Conservation (phyloP, 2,797 vertebrate species). For the Microcaecilia unicolor region DNA sequence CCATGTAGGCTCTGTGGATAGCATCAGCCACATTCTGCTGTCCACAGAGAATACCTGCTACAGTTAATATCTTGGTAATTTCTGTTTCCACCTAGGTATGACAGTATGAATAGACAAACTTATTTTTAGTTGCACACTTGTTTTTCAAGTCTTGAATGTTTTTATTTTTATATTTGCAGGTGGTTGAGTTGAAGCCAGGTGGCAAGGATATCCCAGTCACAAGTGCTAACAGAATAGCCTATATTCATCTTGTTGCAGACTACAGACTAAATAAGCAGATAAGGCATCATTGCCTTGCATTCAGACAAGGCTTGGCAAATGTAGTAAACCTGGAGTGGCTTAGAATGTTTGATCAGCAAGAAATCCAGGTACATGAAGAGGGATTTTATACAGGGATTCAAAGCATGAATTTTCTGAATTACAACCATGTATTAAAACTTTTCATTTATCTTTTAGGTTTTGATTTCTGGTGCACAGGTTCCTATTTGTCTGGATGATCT, state of each 20-base stretch:
- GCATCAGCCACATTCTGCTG: too few species aligned
- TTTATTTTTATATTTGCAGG: too few species aligned
- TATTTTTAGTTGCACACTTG: too few species aligned
- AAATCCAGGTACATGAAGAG: constrained; percentile 95
- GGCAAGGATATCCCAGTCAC: constrained; percentile 93
- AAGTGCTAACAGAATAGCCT: constrained; percentile 88
- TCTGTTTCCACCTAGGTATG: too few species aligned
- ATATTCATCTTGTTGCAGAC: constrained; percentile 92
- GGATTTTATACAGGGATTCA: too few species aligned
- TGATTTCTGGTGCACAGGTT: constrained; percentile 93
- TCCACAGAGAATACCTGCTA: too few species aligned
- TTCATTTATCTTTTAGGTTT: constrained; percentile 54
- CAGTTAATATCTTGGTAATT: too few species aligned
- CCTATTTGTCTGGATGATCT: constrained; percentile 92
- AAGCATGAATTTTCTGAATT: too few species aligned
- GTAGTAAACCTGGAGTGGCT: constrained; percentile 96
- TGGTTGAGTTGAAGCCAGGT: constrained; percentile 84
- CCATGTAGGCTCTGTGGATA: too few species aligned
- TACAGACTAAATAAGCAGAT: constrained; percentile 94
- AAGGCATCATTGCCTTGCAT: constrained; percentile 83
- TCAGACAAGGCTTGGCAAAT: constrained; percentile 90
- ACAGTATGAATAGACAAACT: too few species aligned
- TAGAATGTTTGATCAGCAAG: constrained; percentile 97
- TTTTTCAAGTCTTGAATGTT: too few species aligned
- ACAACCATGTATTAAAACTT: background rate